Conservation (phyloP, 23 tunicate species). For the Pegea sp. region DNA sequence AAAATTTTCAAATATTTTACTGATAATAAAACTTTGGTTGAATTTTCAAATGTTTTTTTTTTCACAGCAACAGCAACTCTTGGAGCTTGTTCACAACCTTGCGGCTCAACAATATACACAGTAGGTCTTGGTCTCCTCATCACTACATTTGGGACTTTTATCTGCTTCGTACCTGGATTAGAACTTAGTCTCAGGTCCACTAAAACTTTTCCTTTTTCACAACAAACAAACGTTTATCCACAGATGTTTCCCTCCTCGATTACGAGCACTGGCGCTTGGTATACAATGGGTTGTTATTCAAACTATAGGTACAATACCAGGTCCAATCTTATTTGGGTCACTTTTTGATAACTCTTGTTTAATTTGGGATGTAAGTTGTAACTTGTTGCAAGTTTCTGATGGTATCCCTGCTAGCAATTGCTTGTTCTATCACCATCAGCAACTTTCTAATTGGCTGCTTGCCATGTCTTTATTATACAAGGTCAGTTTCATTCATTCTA, state of each 20-base stretch:
- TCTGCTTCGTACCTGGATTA: slow-evolving; percentile 67
- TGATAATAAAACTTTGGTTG: too few species aligned
- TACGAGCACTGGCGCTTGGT: slow-evolving; percentile 68
- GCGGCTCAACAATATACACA: too few species aligned
- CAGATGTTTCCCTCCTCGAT: slow-evolving; percentile 54
- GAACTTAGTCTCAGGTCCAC: slow-evolving; percentile 54
- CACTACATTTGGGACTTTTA: slow-evolving; percentile 45
- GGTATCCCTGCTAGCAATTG: slow-evolving; percentile 52
- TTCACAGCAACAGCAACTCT: slow-evolving; percentile 1
- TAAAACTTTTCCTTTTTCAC: neutral
- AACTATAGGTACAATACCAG: slow-evolving; percentile 77
- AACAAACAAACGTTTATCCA: neutral
- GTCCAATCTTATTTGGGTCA: slow-evolving; percentile 79
- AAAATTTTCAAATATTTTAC: too few species aligned
- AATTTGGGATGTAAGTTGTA: slow-evolving; percentile 41
- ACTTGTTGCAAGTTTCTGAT: slow-evolving; percentile 5
- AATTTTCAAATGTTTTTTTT: neutral
- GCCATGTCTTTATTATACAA: slow-evolving; percentile 56
- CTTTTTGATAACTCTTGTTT: slow-evolving; percentile 68
- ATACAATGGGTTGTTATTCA: slow-evolving; percentile 83
- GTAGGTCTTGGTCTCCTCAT: slow-evolving; percentile 47
- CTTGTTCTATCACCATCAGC: slow-evolving; percentile 35
- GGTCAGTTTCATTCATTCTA: too few species aligned
- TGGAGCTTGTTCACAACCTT: slow-evolving; percentile 28
- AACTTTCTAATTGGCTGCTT: slow-evolving; percentile 37